Conservation (phyloP, 2,797 vertebrate species). For the Acomys russatus region DNA sequence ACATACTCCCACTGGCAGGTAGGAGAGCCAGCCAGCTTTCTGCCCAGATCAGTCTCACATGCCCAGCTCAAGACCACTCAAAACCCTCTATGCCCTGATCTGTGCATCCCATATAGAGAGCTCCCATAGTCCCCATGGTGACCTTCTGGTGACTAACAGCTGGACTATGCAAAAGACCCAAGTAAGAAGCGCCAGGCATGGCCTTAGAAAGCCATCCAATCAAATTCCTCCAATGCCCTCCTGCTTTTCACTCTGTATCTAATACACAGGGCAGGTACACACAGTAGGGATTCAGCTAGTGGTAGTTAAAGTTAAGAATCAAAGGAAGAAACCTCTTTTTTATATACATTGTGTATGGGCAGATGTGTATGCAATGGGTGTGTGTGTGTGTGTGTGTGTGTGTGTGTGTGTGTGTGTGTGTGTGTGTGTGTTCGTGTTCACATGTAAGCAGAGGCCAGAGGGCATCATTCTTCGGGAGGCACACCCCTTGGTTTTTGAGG, state of each 20-base stretch:
- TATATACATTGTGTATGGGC: background rate
- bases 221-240: background rate
- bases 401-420: background rate
- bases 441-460: background rate
- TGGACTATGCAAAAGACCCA: background rate
- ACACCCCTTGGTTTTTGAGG: background rate
- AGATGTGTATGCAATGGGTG: background rate
- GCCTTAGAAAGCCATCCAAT: background rate
- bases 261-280: too few species aligned
- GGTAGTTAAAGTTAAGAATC: background rate
- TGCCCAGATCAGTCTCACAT: background rate
- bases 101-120: background rate
- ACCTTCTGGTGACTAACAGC: background rate
- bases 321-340: background rate
- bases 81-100: background rate
- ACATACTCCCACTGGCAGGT: too few species aligned
- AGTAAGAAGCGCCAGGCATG: background rate
- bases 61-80: background rate
- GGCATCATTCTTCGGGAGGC: background rate
- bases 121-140: background rate
- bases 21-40: background rate
- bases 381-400: background rate
- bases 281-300: background rate
- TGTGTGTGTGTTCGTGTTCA: background rate
- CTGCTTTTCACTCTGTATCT: background rate